These are phyloP conservation scores for Rosalia funebris DNA, from an alignment of 2,888 invertebrate species.

Conservation along the genomic window DNA sequence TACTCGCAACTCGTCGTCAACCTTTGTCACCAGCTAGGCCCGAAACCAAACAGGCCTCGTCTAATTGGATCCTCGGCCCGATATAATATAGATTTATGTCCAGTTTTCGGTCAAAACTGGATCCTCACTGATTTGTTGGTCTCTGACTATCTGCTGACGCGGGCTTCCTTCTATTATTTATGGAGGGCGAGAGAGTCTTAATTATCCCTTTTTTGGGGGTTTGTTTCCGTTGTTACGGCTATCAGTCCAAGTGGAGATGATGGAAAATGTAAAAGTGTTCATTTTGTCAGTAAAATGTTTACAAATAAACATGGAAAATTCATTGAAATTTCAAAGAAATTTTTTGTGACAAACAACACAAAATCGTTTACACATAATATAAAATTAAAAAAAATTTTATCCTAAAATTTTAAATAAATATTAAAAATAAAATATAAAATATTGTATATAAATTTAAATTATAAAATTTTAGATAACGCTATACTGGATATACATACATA, in stretches of 20 bases:
- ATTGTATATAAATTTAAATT: too few species aligned
- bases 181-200: slow-evolving; percentile 20
- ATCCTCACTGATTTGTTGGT: slow-evolving; percentile 58
- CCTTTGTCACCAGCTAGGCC: slow-evolving; percentile 55
- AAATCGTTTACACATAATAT: too few species aligned
- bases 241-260: background rate
- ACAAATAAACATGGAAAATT: too few species aligned
- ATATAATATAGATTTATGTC: slow-evolving; percentile 64
- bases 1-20: slow-evolving; percentile 31
- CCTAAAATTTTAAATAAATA: too few species aligned
- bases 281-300: too few species aligned
- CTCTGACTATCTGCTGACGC: slow-evolving; percentile 39
- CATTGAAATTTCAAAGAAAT: too few species aligned
- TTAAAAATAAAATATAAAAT: too few species aligned
- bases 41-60: slow-evolving; percentile 58
- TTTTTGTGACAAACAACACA: too few species aligned
- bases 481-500: too few species aligned
- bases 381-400: too few species aligned
- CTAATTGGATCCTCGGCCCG: slow-evolving; percentile 62
- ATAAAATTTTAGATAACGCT: too few species aligned
- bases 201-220: slow-evolving; percentile 1
- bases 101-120: slow-evolving; percentile 60
- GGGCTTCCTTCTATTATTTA: slow-evolving; percentile 26
- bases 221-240: background rate
- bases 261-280: too few species aligned